phyloP scores from a whole-genome alignment of 2,888 invertebrate species.

The Amblyjoppa proteus region DNA sequence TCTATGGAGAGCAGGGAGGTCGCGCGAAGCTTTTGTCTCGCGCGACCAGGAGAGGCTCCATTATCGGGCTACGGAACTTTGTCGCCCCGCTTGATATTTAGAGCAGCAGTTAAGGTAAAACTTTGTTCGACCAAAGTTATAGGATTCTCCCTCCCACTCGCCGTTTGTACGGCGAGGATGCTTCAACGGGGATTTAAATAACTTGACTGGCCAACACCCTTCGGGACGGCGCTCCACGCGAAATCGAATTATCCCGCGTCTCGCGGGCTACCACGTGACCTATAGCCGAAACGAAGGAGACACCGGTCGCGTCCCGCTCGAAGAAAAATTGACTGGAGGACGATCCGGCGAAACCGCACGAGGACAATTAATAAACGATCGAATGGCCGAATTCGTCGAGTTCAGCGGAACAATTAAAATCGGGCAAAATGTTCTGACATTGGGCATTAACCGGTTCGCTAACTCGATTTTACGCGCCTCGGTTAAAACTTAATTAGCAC shows the following conservation, averaged over 20 bases:
- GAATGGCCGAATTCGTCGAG: not conserved
- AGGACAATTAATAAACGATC: constrained; percentile 3
- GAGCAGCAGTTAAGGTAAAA: constrained; percentile 66
- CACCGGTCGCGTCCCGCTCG: not conserved
- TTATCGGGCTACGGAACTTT: constrained; percentile 69
- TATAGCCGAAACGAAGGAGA: not conserved
- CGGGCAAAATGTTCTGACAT: not conserved
- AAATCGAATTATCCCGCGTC: constrained; percentile 57
- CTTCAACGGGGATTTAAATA: constrained; percentile 51
- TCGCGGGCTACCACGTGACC: constrained; percentile 13
- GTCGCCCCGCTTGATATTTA: constrained; percentile 69
- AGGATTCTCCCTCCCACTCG: constrained; percentile 23
- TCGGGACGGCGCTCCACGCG: constrained; percentile 23
- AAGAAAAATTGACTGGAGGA: constrained; percentile 30
- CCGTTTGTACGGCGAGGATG: constrained; percentile 43
- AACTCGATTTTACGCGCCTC: too few relatives aligned
- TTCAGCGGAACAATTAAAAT: constrained; percentile 6
- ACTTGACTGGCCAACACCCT: not conserved
- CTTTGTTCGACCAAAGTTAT: constrained; percentile 34
- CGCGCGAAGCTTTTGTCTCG: constrained; percentile 62
- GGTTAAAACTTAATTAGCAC: not conserved
- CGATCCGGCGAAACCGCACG: constrained; percentile 10
- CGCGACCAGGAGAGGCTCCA: constrained; percentile 61
- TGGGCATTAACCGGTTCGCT: not conserved
- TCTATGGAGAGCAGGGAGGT: constrained; percentile 34